Conservation (phyloP, 2,888 invertebrate species). For the Caenorhabditis doughertyi region DNA sequence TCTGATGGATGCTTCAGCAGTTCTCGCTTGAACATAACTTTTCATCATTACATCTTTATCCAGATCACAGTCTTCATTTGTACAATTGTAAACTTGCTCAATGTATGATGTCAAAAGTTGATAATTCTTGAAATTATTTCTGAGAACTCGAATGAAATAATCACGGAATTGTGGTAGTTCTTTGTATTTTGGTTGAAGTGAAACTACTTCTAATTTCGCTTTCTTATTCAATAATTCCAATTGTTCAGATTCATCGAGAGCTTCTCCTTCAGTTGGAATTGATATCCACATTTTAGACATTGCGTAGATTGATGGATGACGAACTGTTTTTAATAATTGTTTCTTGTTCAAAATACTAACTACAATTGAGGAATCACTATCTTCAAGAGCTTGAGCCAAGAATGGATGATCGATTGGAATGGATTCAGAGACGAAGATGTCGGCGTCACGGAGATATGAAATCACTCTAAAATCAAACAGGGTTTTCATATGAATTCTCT, state of each 20-base stretch:
- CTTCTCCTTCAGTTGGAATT: slow-evolving; percentile 75
- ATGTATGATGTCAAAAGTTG: slow-evolving; percentile 80
- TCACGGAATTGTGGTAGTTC: slow-evolving; percentile 78
- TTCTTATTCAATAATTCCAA: slow-evolving; percentile 61
- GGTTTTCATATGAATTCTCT: background rate
- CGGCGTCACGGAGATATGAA: slow-evolving; percentile 70
- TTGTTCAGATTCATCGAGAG: slow-evolving; percentile 70
- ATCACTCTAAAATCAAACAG: slow-evolving; percentile 65
- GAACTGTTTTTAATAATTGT: slow-evolving; percentile 62
- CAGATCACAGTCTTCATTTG: slow-evolving; percentile 65
- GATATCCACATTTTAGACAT: slow-evolving; percentile 75
- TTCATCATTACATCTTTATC: slow-evolving; percentile 67
- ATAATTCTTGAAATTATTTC: slow-evolving; percentile 81
- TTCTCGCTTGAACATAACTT: slow-evolving; percentile 69
- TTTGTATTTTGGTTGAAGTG: slow-evolving; percentile 73
- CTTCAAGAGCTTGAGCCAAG: slow-evolving; percentile 74
- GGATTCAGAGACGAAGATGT: slow-evolving; percentile 76
- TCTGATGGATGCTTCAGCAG: slow-evolving; percentile 77
- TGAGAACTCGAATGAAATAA: slow-evolving; percentile 80
- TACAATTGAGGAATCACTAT: slow-evolving; percentile 75
- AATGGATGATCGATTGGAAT: slow-evolving; percentile 74
- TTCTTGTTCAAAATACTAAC: slow-evolving; percentile 74
- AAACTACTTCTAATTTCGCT: slow-evolving; percentile 68
- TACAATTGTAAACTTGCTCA: slow-evolving; percentile 78
- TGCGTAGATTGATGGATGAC: slow-evolving; percentile 59